Evolutionary conservation across 2,888 invertebrate species (phyloP), one percentile per base, ranked within the genome.

Genomic region (Norana najaformis): DNA sequence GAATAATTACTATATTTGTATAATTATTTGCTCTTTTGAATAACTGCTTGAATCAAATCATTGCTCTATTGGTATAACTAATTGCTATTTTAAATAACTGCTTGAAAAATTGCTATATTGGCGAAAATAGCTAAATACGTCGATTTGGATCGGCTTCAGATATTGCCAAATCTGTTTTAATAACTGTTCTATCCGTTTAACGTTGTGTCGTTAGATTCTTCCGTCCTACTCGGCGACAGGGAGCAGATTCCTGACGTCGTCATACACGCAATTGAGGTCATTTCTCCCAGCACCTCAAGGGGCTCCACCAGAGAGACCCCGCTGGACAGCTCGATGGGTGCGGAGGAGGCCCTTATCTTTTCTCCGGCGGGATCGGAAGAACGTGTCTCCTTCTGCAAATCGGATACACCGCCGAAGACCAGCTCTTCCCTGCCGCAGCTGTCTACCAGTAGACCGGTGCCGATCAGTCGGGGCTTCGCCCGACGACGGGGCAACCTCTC

Each of bases 201-300:
- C n/a, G 83, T 83, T 85, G 37, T 37, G 35, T 85, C 36, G 35
- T 20, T 37, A 85, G 85, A 35, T 85, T 36, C 36, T 11, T 85
- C 85, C 35, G 20, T 85, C 85, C 85, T 18, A 23, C 13, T 36
- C 85, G 85, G 35, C 85, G 85, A 85, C 85, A 85, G 37, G 36
- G 35, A 85, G 4, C 85, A 35, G 13, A 69, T 90, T 37, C 90
- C 90, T 11, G 90, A 90, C 89, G 90, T 90, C 89, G 37, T 90
- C 35, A 90, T 90, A 8, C 88, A 90, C 89, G 47, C 90, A 14
- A 47, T 83, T 36, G 90, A 90, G 36, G 41, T 69, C 13, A 38
- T 83, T 88, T 47, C 89, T 35, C 88, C 39, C 18, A 37, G 85
- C 37, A 85, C 85, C 20, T 37, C 85, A 30, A 85, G 34, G 35